Evolutionary conservation across 2,797 vertebrate species (phyloP), one percentile per base, ranked within the genome.

Genomic region (Anisognathus igniventris): DNA sequence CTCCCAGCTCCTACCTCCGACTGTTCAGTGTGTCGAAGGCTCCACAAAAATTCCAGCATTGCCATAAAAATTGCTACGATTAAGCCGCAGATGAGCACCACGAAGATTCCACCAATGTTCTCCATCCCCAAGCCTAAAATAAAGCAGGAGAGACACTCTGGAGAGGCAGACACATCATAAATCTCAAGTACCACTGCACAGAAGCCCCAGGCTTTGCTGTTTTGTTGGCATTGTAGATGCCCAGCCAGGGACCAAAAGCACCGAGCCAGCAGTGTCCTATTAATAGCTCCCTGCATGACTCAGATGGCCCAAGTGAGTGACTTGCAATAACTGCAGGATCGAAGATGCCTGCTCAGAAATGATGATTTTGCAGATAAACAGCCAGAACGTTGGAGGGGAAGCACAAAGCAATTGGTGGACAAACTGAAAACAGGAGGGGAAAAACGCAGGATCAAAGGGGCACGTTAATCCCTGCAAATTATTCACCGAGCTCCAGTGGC

Each of bases 51-150:
- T 98, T 99, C 99, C 98, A 99, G 97, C 98, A 99, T 99, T 23
- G 99, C 99, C 98, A 99, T 99, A 97, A 99, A 99, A 98, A 99
- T 99, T 80, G 99, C 99, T 97, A 99, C 98, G 95, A 99, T 98
- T 96, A 99, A 98, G 92, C 99, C 99, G 88, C 99, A 99, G 96
- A 99, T 99, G 97, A 99, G 98, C 97, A 99, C 99, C 97, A 99
- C 99, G 31, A 99, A 99, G 98, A 99, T 99, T 66, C 99, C 99
- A 33, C 99, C 99, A 23, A 99, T 99, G 94, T 99, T 99, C 98
- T 99, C 99, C 99, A 99, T 99, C 42, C 99, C 99, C 88, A 99
- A 98, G 90, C 99, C 99, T 99, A 91, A 35, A 96, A 95, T 13
- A 91, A 91, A 97, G 62, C 21, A 67, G 88, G 90, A 66, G 86